Percentiles rank a stretch among this genome's conserved stretches.
Evolutionary conservation across 2,113 vertebrate genomes (phyloP).

Genomic region (Geococcyx californianus): DNA sequence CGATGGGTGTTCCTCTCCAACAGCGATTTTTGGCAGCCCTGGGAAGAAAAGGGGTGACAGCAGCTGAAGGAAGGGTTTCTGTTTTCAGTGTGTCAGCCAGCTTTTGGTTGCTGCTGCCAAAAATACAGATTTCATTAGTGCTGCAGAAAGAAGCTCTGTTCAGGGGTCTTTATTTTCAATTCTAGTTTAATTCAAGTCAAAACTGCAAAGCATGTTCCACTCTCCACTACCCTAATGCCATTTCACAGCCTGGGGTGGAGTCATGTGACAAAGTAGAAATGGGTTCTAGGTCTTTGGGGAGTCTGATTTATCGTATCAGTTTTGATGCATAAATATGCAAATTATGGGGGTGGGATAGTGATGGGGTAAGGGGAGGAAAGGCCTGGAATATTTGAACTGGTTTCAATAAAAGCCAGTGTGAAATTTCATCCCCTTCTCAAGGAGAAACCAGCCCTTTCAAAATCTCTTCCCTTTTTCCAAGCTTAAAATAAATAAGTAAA

Average conservation of each 20-base stretch:
- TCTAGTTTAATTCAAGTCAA: slow-evolving; percentile 36
- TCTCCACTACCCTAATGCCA: neutral
- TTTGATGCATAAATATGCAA: neutral
- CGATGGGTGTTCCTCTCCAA: neutral
- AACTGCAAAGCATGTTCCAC: neutral
- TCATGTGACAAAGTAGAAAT: neutral
- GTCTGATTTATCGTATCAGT: neutral
- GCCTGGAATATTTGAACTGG: neutral
- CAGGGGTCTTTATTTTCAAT: slow-evolving; percentile 11
- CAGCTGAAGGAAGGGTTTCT: slow-evolving; percentile 21
- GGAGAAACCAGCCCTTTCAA: neutral
- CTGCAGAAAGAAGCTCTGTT: slow-evolving; percentile 7
- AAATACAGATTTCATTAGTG: slow-evolving; percentile 45
- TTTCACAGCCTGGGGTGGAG: neutral
- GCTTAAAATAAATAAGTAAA: slow-evolving; percentile 15
- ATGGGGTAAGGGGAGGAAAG: neutral
- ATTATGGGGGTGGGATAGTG: neutral
- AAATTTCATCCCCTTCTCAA: slow-evolving; percentile 22
- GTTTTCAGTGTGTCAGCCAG: slow-evolving; percentile 10
- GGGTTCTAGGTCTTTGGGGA: neutral
- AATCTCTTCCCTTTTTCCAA: neutral
- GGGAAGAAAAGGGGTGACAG: neutral
- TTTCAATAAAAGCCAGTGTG: neutral
- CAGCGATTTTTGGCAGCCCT: slow-evolving; percentile 27
- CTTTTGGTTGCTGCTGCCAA: slow-evolving; percentile 13